Base-by-base conservation (phyloP, 2,797 vertebrate species). In the Myotis pilosus region DNA sequence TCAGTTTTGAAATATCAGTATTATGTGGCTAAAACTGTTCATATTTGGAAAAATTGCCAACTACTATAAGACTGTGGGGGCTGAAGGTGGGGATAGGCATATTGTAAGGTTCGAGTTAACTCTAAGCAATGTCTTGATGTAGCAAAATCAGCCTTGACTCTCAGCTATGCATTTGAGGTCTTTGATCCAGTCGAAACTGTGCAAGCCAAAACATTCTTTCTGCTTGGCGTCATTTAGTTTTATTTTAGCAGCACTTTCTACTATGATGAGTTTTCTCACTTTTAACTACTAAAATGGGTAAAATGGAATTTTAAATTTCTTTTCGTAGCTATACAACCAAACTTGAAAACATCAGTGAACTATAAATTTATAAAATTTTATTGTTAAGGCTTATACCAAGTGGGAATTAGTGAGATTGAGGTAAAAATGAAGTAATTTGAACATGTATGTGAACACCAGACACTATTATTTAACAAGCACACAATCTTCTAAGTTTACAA, bases 361-460 rank as follows among this genome's bases (percentile, higher is more conserved):
- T 91, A 28, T 87, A 87, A 87, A 81, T 93, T 41, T 91, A 53
- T 33, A 80, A 88, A 94, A 60, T 83, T 91, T 72, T 49, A 33
- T 80, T 92, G 23, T 86, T n/a, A 84, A 69, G 41, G 36, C 41
- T 82, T 95, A 93, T 88, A 47, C 12, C 30, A 95, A 76, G 3
- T 94, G 20, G 82, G 20, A 93, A 91, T 82, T 91, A 83, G 17
- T 92, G 44, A 81, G 20, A 41, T 23, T 51, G 20, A 89, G 38
- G 28, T 79, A 74, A 96, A 95, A 96, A 69, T 69, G 10, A 92
- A 81, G 49, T 96, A 94, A 92, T 84, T 96, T 87, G 74, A 95
- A 68, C 51, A 80, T 64, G 36, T 80, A 64, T 81, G n/a, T 81
- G 80, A 87, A 76, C 10, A 89, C 6, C 9, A 96, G 83, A 36